Base-by-base conservation (phyloP, 2,888 invertebrate genomes). In the Sceliomorpha sp. region DNA sequence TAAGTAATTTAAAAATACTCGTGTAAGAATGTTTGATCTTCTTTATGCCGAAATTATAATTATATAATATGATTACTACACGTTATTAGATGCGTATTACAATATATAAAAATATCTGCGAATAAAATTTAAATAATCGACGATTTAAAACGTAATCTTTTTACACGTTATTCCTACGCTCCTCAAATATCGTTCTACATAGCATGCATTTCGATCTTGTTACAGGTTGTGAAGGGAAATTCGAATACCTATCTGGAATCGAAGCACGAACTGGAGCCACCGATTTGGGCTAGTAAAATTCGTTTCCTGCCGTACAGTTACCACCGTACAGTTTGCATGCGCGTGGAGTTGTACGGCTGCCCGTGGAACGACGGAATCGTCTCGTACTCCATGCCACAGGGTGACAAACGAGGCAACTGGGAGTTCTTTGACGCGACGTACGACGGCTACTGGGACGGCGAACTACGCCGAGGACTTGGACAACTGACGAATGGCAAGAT, bases 261-360 rank as follows among this genome's bases (percentile, higher is more conserved):
- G 76, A 93, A 95, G 86, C 92, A 92, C 74, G 92, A 92, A 37
- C 90, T 96, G 78, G 93, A 94, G 67, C 95, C 96, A 8, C 94
- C 96, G 15, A 93, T 97, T 74, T 94, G 96, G 91, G 96, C 96
- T 13, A 94, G 94, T 74, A 93, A 93, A 88, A 91, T 97, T 56
- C 92, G 97, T 40, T 94, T 97, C 88, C 90, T 96, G 55, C 97
- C 97, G 0, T 94, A 94, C 90, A 95, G 95, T 86, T 92, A 92
- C 70, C 94, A 95, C 83, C 92, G 96, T 67, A 97, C 96, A 0
- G 95, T 97, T 47, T 98, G 97, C 89, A 94, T 98, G 95, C 90
- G 97, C 67, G 95, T 97, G 24, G 97, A 97, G 86, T 88, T 97
- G 17, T 96, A 96, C 87, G 97, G 97, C 13, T 97, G 97, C 86